phyloP scores from a whole-genome alignment of 2,888 invertebrate species.

The Therioaphis trifolii region DNA sequence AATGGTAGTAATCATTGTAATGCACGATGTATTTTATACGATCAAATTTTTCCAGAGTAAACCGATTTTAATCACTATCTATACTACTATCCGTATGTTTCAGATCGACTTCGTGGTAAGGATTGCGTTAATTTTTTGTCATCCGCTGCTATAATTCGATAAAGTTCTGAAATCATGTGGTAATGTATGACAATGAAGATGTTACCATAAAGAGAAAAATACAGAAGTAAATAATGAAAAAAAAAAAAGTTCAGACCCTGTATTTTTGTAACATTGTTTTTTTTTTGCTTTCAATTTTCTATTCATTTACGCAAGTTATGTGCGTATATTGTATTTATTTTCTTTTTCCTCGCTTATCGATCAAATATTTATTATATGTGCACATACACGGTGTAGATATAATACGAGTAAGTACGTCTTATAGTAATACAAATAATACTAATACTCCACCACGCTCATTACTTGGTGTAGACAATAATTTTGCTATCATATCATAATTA shows the following conservation, averaged over 20 bases:
- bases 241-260: conserved; percentile 13
- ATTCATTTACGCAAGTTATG: background rate
- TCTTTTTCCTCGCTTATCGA: too few species aligned
- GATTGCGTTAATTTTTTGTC: too few species aligned
- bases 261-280: background rate
- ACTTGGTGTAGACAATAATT: background rate
- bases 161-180: background rate
- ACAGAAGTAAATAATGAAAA: background rate
- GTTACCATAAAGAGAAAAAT: background rate
- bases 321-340: too few species aligned
- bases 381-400: too few species aligned
- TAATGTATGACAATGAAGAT: background rate
- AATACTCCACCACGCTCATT: background rate
- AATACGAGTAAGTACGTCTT: too few species aligned
- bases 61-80: too few species aligned
- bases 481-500: background rate
- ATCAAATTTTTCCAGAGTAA: too few species aligned
- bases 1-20: too few species aligned
- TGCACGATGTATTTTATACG: too few species aligned
- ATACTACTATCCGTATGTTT: too few species aligned
- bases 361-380: background rate
- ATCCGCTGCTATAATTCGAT: too few species aligned
- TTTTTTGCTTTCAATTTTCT: background rate
- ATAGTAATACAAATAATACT: background rate
- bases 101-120: too few species aligned